Conservation (phyloP, 1,140 invertebrate genomes). For the Teleopsis dalmanni region DNA sequence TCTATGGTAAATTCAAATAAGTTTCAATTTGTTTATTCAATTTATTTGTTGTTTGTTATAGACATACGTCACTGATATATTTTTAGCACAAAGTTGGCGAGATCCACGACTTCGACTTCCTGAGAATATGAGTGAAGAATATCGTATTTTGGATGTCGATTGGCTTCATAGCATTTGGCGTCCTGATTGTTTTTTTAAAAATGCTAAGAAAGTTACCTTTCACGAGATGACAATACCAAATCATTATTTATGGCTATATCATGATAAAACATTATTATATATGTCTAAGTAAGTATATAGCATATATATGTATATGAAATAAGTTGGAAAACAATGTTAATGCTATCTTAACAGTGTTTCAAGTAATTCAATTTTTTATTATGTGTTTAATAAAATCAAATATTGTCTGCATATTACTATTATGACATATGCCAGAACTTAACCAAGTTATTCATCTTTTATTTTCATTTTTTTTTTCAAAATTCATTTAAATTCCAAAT, state of each 20-base stretch:
- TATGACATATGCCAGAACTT: too few species aligned
- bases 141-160: slow-evolving; percentile 79
- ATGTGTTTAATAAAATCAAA: too few species aligned
- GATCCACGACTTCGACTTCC: slow-evolving; percentile 76
- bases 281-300: slow-evolving; percentile 81
- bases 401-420: too few species aligned
- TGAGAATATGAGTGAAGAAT: slow-evolving; percentile 88
- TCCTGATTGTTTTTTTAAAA: slow-evolving; percentile 88
- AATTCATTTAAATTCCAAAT: too few species aligned
- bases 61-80: slow-evolving; percentile 89
- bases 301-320: too few species aligned
- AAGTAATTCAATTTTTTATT: too few species aligned
- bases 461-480: too few species aligned
- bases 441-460: too few species aligned
- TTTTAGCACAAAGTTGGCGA: slow-evolving; percentile 84
- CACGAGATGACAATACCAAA: slow-evolving; percentile 93
- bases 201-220: slow-evolving; percentile 87
- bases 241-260: slow-evolving; percentile 85
- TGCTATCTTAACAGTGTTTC: too few species aligned
- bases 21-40: background rate
- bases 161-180: slow-evolving; percentile 88
- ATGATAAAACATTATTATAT: slow-evolving; percentile 81
- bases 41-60: slow-evolving; percentile 34
- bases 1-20: slow-evolving; percentile 64
- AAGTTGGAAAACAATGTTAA: too few species aligned